phyloP scores from a whole-genome alignment of 2,797 vertebrate species.

The Phalloptychus januarius region DNA sequence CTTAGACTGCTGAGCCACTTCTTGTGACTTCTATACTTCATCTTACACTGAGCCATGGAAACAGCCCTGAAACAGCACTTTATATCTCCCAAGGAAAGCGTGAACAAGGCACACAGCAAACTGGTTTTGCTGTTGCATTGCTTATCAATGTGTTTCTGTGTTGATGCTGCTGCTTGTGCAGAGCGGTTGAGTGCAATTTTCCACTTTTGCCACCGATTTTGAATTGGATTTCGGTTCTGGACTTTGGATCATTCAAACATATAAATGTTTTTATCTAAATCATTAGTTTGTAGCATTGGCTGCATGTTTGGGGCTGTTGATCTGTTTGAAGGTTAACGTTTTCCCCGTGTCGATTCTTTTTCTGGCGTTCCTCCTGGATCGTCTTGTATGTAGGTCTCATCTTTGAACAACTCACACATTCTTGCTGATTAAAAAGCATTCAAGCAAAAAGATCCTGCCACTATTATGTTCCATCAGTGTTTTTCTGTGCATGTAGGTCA shows the following conservation, averaged over 20 bases:
- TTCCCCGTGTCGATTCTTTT: background rate
- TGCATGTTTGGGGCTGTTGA: background rate
- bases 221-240: background rate
- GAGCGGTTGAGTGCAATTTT: background rate
- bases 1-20: constrained; percentile 78
- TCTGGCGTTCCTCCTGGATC: background rate
- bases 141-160: constrained; percentile 20
- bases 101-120: constrained; percentile 46
- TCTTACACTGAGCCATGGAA: constrained; percentile 56
- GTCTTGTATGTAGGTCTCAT: background rate
- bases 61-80: constrained; percentile 62
- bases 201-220: background rate
- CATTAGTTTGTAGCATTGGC: background rate
- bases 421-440: background rate
- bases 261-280: background rate
- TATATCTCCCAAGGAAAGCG: constrained; percentile 49
- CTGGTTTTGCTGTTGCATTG: constrained; percentile 44
- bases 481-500: background rate
- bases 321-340: background rate
- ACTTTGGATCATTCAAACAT: background rate
- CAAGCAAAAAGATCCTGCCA: background rate
- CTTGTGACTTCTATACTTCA: constrained; percentile 82
- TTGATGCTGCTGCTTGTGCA: constrained; percentile 24
- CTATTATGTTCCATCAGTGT: background rate
- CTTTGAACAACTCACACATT: background rate